Conservation (phyloP, 1,140 invertebrate species). For the Pissodes strobi region DNA sequence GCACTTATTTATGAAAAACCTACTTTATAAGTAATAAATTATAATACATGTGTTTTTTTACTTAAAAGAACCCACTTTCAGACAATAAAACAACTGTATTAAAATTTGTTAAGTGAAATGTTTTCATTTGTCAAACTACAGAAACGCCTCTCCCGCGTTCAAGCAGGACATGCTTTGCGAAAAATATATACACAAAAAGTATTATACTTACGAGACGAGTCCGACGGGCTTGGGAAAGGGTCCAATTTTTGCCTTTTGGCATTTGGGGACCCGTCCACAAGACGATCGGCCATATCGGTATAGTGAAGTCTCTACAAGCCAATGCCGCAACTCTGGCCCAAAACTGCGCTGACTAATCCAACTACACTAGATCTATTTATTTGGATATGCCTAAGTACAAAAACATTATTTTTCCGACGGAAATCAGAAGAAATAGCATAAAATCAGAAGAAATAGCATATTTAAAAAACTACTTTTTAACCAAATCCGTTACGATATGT, state of each 20-base stretch:
- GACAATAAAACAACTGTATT: conserved; percentile 37
- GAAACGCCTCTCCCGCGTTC: conserved; percentile 49
- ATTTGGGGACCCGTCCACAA: conserved; percentile 91
- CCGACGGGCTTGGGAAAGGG: conserved; percentile 78
- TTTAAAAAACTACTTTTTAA: too few species aligned
- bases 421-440: conserved; percentile 51
- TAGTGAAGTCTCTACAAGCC: conserved; percentile 60
- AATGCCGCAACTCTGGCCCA: conserved; percentile 57
- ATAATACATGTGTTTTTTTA: too few species aligned
- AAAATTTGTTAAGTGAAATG: conserved; percentile 16
- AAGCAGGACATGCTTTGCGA: conserved; percentile 43
- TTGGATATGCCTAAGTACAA: conserved; percentile 51
- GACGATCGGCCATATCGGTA: conserved; percentile 84
- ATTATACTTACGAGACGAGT: conserved; percentile 72
- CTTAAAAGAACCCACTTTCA: neutral
- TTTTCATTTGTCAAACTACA: conserved; percentile 29
- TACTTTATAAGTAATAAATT: too few species aligned
- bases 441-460: too few species aligned
- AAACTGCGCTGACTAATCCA: conserved; percentile 51
- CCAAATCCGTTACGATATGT: too few species aligned
- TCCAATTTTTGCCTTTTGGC: conserved; percentile 89
- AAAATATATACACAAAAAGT: conserved; percentile 42
- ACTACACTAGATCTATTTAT: conserved; percentile 54
- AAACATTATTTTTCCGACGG: conserved; percentile 53
- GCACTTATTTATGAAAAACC: too few species aligned